phyloP scores from a whole-genome alignment of 2,888 invertebrate genomes.

The Hermaeophaga mercurialis region DNA sequence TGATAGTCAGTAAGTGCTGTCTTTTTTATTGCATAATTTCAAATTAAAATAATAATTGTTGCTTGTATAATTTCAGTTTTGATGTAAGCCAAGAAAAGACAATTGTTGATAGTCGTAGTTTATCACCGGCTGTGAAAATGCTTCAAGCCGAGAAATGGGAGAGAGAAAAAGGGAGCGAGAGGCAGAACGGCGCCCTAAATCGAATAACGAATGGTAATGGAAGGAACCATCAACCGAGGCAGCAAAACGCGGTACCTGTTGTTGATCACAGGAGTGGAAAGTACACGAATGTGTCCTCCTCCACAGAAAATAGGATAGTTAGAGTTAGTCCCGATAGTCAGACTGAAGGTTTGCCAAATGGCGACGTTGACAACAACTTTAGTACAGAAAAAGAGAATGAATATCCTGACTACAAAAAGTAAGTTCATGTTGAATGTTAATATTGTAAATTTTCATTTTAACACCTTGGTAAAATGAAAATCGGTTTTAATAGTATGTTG shows the following conservation, averaged over 20 bases:
- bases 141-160: slow-evolving; percentile 31
- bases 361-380: slow-evolving; percentile 34
- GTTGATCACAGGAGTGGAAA: slow-evolving; percentile 29
- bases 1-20: slow-evolving; percentile 49
- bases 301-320: slow-evolving; percentile 46
- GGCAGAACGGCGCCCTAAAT: slow-evolving; percentile 34
- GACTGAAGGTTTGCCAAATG: slow-evolving; percentile 47
- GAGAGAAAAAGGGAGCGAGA: slow-evolving; percentile 40
- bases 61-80: slow-evolving; percentile 50
- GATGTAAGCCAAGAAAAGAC: slow-evolving; percentile 51
- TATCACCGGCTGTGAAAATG: slow-evolving; percentile 36
- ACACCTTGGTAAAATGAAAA: no score
- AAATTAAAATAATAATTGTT: neutral
- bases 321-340: slow-evolving; percentile 58
- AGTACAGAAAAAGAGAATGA: slow-evolving; percentile 41
- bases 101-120: slow-evolving; percentile 35
- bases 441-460: no score
- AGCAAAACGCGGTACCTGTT: slow-evolving; percentile 18
- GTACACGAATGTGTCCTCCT: slow-evolving; percentile 46
- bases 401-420: slow-evolving; percentile 64
- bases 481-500: no score
- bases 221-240: slow-evolving; percentile 8
- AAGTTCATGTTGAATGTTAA: no score
- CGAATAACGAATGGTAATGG: slow-evolving; percentile 27
- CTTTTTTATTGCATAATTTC: neutral